These are phyloP conservation scores for Distichodus sexfasciatus DNA, from an alignment of 2,797 vertebrate genomes.

Conservation along the genomic window DNA sequence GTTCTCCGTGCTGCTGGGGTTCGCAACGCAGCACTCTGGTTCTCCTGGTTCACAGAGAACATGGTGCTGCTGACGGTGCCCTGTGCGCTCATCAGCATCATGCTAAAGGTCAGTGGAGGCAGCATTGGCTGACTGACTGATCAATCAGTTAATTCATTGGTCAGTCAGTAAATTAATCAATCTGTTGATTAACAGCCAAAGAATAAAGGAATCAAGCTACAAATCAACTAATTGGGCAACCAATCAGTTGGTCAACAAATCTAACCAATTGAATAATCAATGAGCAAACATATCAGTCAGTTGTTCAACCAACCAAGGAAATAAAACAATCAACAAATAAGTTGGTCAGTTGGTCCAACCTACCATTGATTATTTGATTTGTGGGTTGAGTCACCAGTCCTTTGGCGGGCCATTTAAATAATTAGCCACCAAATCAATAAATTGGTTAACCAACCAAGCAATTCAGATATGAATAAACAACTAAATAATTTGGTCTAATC, in stretches of 20 bases:
- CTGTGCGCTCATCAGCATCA: conserved; percentile 67
- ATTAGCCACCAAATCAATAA: too few relatives aligned
- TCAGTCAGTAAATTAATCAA: not conserved
- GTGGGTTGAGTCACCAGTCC: too few relatives aligned
- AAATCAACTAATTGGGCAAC: not conserved
- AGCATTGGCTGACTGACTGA: not conserved
- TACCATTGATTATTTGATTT: too few relatives aligned
- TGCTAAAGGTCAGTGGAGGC: conserved; percentile 73
- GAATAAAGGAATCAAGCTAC: too few relatives aligned
- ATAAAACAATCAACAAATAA: not conserved
- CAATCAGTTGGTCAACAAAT: not conserved
- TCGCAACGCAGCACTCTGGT: conserved; percentile 61
- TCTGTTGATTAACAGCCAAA: not conserved
- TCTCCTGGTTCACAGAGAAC: conserved; percentile 61
- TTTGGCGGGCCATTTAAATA: too few relatives aligned
- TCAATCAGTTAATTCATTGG: not conserved
- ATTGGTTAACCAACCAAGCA: too few relatives aligned
- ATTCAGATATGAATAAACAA: too few relatives aligned
- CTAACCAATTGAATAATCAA: not conserved
- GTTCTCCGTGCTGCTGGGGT: conserved; percentile 61
- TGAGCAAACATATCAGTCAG: not conserved
- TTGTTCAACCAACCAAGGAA: not conserved
- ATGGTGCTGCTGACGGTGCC: conserved; percentile 60
- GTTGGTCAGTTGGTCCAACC: not conserved
- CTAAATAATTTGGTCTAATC: too few relatives aligned